Conservation (phyloP, 2,797 vertebrate genomes). For the Sus cebifrons region DNA sequence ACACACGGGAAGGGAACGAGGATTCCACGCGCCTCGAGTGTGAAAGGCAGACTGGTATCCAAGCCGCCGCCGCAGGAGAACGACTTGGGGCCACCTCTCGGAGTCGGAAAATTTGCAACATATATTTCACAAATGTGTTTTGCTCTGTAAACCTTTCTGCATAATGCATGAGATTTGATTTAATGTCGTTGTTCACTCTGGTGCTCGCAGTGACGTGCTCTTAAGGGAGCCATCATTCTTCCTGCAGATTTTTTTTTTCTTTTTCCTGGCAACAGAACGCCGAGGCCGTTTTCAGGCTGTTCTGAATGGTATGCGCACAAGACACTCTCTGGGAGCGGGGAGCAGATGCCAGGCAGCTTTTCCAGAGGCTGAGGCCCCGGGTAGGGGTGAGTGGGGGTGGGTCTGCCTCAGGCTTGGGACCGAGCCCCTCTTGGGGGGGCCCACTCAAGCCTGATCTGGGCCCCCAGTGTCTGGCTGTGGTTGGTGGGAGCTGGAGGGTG, state of each 20-base stretch:
- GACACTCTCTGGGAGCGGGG: background rate
- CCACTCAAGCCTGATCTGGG: background rate
- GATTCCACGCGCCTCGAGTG: constrained; percentile 83
- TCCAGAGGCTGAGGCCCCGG: background rate
- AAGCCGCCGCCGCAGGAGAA: constrained; percentile 85
- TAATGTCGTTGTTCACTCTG: constrained; percentile 83
- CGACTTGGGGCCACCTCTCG: constrained; percentile 84
- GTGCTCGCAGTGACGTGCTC: background rate
- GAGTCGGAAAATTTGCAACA: constrained; percentile 86
- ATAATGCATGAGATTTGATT: constrained; percentile 88
- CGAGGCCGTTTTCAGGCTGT: background rate
- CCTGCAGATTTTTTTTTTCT: background rate
- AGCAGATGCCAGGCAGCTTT: background rate
- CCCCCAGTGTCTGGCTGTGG: background rate
- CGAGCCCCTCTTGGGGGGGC: background rate
- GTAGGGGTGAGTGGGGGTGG: accelerated
- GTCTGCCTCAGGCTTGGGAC: accelerated
- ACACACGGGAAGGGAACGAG: constrained; percentile 75
- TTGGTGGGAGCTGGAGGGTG: background rate
- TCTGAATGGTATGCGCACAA: background rate
- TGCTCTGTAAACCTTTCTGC: constrained; percentile 83
- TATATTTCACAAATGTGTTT: constrained; percentile 81
- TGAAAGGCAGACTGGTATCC: constrained; percentile 88
- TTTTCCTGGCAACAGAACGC: background rate
- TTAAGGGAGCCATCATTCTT: constrained; percentile 16